Percentiles rank a stretch among this genome's conserved stretches.
Evolutionary conservation across 1,140 invertebrate genomes (phyloP).

Genomic region (Neoseiulus cucumeris): DNA sequence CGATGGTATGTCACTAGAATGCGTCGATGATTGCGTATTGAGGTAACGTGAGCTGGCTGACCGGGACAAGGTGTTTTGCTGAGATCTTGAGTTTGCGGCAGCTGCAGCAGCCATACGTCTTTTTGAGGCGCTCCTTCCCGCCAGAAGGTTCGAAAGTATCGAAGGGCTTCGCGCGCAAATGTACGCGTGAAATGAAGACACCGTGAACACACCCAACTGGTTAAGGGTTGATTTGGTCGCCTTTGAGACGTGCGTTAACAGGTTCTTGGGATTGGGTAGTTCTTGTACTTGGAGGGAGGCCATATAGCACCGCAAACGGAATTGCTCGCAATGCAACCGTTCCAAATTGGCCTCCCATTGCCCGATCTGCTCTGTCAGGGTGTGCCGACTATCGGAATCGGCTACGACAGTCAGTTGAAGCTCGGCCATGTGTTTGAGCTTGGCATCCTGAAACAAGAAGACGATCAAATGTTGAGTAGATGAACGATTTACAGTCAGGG

Average conservation of each 20-base stretch:
- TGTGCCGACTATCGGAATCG: slow-evolving; percentile 67
- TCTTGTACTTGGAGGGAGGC: slow-evolving; percentile 84
- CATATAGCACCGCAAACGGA: slow-evolving; percentile 85
- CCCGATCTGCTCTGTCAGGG: slow-evolving; percentile 73
- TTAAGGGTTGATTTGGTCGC: slow-evolving; percentile 83
- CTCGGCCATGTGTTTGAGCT: slow-evolving; percentile 92
- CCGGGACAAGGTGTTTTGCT: not conserved
- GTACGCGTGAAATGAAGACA: slow-evolving; percentile 91
- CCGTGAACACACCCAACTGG: slow-evolving; percentile 86
- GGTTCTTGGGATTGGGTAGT: slow-evolving; percentile 87
- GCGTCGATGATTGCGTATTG: slow-evolving; percentile 6
- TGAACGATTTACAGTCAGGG: not conserved
- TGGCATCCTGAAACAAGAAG: slow-evolving; percentile 64
- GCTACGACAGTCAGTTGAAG: slow-evolving; percentile 81
- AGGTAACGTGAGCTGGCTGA: slow-evolving; percentile 8
- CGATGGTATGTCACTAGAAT: slow-evolving; percentile 2
- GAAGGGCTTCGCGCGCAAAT: slow-evolving; percentile 84
- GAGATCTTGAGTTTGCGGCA: slow-evolving; percentile 31
- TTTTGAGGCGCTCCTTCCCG: slow-evolving; percentile 69
- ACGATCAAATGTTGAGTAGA: too few relatives aligned
- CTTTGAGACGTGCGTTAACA: slow-evolving; percentile 81
- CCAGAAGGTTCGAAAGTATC: slow-evolving; percentile 69
- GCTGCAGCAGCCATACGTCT: slow-evolving; percentile 67
- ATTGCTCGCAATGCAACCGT: slow-evolving; percentile 86
- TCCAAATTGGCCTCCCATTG: slow-evolving; percentile 94